Conservation (phyloP, 53 echinoderm and acorn worm genomes). For the Paracentrotus lividus region DNA sequence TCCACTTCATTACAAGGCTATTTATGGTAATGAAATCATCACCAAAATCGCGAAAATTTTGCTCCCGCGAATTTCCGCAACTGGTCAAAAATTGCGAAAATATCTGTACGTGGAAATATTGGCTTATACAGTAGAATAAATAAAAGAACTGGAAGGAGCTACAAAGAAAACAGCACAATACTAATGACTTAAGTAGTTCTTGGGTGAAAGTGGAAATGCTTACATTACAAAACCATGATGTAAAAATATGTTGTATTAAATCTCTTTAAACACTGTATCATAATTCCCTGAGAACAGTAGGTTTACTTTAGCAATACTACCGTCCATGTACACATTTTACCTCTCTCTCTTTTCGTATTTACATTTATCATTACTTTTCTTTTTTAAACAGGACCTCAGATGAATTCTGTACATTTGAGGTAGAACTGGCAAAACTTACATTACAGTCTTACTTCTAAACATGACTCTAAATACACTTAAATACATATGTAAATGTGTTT, state of each 20-base stretch:
- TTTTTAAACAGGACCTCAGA: background rate
- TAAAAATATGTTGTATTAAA: slow-evolving; percentile 66
- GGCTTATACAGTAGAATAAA: background rate
- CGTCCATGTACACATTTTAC: background rate
- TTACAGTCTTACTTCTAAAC: background rate
- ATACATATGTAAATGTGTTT: slow-evolving; percentile 4
- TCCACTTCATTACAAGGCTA: no score
- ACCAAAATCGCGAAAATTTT: no score
- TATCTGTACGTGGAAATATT: no score
- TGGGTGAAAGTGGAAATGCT: slow-evolving; percentile 18
- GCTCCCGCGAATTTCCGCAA: no score
- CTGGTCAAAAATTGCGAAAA: no score
- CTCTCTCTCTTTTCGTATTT: slow-evolving; percentile 29
- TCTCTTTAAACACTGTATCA: slow-evolving; percentile 45
- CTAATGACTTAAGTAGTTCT: background rate
- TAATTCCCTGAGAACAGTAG: slow-evolving; percentile 68
- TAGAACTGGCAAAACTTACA: slow-evolving; percentile 53
- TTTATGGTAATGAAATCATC: no score
- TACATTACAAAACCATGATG: slow-evolving; percentile 53
- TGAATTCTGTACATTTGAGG: slow-evolving; percentile 40
- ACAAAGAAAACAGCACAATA: slow-evolving; percentile 9
- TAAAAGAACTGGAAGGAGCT: background rate
- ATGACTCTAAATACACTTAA: slow-evolving; percentile 54
- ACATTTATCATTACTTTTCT: slow-evolving; percentile 42
- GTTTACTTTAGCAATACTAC: slow-evolving; percentile 50